Conservation (phyloP, 2,113 vertebrate genomes). For the Neotragus moschatus region DNA sequence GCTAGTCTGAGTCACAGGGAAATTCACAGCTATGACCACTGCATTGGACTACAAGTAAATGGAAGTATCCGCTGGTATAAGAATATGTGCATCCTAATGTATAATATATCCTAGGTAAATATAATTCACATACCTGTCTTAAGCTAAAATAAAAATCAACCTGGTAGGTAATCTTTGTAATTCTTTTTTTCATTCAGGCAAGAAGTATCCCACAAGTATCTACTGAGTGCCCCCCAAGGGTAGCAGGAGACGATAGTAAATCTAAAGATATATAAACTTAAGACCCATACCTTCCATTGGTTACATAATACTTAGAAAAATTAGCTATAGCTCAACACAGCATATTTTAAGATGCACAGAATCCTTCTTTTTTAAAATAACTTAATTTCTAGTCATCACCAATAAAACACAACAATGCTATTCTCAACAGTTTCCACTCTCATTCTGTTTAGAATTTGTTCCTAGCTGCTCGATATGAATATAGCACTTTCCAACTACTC, state of each 20-base stretch:
- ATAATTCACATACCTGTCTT: background rate
- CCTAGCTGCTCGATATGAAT: no score
- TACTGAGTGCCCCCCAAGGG: background rate
- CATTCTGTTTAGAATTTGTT: background rate
- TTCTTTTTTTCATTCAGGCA: background rate
- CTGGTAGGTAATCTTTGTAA: background rate
- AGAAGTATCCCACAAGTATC: background rate
- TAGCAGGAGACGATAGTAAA: background rate
- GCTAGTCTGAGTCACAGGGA: background rate
- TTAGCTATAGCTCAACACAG: background rate
- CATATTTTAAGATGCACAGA: background rate
- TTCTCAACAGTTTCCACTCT: background rate
- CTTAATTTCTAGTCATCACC: background rate
- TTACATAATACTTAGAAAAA: background rate
- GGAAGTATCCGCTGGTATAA: background rate
- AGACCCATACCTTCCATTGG: background rate
- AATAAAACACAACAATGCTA: background rate
- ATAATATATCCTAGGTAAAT: background rate
- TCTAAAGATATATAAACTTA: background rate
- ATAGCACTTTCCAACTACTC: background rate
- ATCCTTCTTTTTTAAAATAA: background rate
- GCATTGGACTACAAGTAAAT: background rate
- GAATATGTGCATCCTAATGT: background rate
- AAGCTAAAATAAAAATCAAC: background rate
- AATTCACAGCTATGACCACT: background rate